Evolutionary conservation across 2,113 vertebrate genomes (phyloP).

Genomic region (Campylorhamphus procurvoides): DNA sequence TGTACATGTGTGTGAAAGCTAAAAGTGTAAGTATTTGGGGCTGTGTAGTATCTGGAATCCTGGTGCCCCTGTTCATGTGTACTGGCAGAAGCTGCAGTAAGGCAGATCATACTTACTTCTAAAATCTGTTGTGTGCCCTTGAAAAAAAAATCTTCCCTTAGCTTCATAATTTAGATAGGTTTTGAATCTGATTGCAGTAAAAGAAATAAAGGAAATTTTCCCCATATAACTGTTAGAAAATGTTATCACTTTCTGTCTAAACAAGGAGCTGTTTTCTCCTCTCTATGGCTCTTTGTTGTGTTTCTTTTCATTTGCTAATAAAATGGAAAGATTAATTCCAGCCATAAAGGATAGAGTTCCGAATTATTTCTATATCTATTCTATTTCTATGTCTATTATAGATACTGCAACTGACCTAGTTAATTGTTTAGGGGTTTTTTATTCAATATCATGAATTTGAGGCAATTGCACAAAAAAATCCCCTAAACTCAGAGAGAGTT

Average conservation of each 20-base stretch:
- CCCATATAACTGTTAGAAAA: background rate
- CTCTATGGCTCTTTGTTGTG: background rate
- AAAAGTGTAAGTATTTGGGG: background rate
- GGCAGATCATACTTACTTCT: background rate
- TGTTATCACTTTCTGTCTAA: background rate
- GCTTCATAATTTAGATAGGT: slow-evolving; percentile 36
- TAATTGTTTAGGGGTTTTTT: background rate
- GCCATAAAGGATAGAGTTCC: background rate
- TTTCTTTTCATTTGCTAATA: background rate
- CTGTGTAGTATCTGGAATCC: background rate
- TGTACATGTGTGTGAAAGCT: background rate
- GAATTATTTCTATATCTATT: background rate
- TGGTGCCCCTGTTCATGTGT: background rate
- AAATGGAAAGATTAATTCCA: background rate
- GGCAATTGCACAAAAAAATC: background rate
- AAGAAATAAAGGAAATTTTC: background rate
- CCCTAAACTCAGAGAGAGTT: background rate
- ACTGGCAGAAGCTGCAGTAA: background rate
- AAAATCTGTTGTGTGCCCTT: background rate
- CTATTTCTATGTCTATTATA: background rate
- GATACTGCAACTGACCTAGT: background rate
- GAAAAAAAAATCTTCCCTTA: background rate
- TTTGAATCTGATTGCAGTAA: background rate
- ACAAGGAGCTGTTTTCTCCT: background rate
- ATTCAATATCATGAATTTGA: background rate